phyloP scores from a whole-genome alignment of 2,888 invertebrate species.

The Agrochola lota region DNA sequence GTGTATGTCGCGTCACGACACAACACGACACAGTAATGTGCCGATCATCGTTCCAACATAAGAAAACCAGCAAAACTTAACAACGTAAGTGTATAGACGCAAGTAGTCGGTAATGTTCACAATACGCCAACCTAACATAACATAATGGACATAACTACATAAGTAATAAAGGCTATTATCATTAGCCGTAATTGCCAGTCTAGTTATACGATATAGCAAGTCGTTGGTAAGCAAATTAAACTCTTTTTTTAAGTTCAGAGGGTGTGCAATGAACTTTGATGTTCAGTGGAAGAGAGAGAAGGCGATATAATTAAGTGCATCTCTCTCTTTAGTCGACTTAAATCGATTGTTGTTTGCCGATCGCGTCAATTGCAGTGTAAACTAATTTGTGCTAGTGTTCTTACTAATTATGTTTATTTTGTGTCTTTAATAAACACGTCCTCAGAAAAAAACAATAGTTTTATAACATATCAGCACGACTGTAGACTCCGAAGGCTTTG shows the following conservation, averaged over 20 bases:
- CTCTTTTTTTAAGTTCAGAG: constrained; percentile 72
- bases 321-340: constrained; percentile 67
- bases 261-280: constrained; percentile 71
- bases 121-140: constrained; percentile 60
- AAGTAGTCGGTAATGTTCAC: constrained; percentile 69
- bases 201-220: constrained; percentile 71
- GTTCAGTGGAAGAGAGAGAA: constrained; percentile 50
- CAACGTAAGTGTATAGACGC: constrained; percentile 37
- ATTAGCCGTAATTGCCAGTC: constrained; percentile 81
- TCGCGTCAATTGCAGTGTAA: constrained; percentile 60
- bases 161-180: constrained; percentile 83
- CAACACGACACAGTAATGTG: no score
- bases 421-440: background rate
- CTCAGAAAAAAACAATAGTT: background rate
- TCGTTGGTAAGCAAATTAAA: constrained; percentile 74
- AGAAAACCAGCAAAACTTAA: constrained; percentile 19
- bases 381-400: constrained; percentile 49
- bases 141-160: constrained; percentile 80
- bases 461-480: background rate
- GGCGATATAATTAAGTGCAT: constrained; percentile 66
- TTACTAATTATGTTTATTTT: constrained; percentile 45
- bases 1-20: no score
- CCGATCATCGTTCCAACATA: constrained; percentile 6
- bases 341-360: constrained; percentile 61
- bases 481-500: background rate